Conservation (phyloP, 2,888 invertebrate species). For the Nemapogon koenigi region DNA sequence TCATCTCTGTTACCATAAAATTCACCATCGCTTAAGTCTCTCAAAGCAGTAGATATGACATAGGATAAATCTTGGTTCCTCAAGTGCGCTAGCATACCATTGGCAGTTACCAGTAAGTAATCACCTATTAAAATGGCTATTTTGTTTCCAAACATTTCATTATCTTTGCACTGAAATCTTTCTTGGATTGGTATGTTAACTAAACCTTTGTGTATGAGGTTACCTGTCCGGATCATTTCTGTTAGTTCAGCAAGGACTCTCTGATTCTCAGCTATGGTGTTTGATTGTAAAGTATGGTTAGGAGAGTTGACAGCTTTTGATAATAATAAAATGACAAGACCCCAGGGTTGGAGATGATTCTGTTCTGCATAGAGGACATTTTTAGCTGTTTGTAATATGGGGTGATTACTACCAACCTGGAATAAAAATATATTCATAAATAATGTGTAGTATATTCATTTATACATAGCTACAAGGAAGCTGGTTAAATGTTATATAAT, state of each 20-base stretch:
- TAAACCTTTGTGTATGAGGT: conserved; percentile 76
- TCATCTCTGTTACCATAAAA: conserved; percentile 77
- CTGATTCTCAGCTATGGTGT: conserved; percentile 61
- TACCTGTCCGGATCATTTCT: conserved; percentile 88
- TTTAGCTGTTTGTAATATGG: conserved; percentile 85
- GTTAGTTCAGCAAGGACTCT: conserved; percentile 70
- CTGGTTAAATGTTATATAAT: neutral
- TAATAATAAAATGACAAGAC: conserved; percentile 79
- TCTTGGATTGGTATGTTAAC: conserved; percentile 52
- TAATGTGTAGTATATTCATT: neutral
- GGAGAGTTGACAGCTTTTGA: conserved; percentile 75
- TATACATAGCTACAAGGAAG: neutral
- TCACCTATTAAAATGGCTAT: conserved; percentile 87
- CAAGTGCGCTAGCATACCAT: conserved; percentile 78
- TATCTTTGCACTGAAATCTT: conserved; percentile 62
- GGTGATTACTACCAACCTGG: conserved; percentile 83
- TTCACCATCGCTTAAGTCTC: conserved; percentile 84
- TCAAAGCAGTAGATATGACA: conserved; percentile 79
- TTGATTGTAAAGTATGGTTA: conserved; percentile 59
- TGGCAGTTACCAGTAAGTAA: conserved; percentile 82
- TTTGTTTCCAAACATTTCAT: conserved; percentile 87
- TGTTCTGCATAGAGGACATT: conserved; percentile 81
- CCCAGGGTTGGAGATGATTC: conserved; percentile 86
- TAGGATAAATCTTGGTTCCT: conserved; percentile 76
- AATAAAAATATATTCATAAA: conserved; percentile 9